A percentile compares a stretch with the other conserved stretches of the same genome.
These are phyloP conservation scores for Dermolepida albohirtum DNA, from an alignment of 2,888 invertebrate genomes.

Conservation along the genomic window DNA sequence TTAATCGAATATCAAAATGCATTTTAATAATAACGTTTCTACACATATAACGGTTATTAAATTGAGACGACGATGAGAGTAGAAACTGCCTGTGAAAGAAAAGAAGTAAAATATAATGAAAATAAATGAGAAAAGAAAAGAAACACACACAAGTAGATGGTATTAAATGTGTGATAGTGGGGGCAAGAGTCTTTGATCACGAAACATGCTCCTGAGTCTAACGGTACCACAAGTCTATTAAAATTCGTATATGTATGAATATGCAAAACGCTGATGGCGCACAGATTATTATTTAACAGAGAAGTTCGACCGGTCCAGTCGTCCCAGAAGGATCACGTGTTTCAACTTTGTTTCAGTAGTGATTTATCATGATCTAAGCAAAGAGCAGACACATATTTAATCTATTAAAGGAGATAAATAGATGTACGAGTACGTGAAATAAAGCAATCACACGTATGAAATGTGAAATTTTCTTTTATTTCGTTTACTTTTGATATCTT, in stretches of 20 bases:
- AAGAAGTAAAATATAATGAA: neutral
- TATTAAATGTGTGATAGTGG: neutral
- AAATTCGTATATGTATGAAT: conserved; percentile 31
- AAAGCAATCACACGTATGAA: too few species aligned
- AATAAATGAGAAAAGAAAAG: neutral
- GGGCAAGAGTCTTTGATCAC: neutral
- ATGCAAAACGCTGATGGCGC: conserved; percentile 24
- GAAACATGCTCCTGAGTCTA: conserved; percentile 10
- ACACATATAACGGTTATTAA: conserved; percentile 14
- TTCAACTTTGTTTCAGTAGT: conserved; percentile 10
- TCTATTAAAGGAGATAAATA: too few species aligned
- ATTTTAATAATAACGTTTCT: conserved; percentile 11
- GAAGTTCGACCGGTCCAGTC: neutral
- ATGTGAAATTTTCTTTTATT: too few species aligned
- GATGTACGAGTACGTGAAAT: too few species aligned
- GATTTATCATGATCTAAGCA: neutral
- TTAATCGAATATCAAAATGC: conserved; percentile 7
- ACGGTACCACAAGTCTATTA: conserved; percentile 19
- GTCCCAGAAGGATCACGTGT: conserved; percentile 2
- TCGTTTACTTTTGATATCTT: too few species aligned
- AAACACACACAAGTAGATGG: neutral
- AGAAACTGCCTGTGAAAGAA: too few species aligned
- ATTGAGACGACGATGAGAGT: neutral
- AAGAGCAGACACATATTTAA: too few species aligned
- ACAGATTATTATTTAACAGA: conserved; percentile 4